Evolutionary conservation across 2,113 vertebrate species (phyloP).

Genomic region (Ranitomeya variabilis): DNA sequence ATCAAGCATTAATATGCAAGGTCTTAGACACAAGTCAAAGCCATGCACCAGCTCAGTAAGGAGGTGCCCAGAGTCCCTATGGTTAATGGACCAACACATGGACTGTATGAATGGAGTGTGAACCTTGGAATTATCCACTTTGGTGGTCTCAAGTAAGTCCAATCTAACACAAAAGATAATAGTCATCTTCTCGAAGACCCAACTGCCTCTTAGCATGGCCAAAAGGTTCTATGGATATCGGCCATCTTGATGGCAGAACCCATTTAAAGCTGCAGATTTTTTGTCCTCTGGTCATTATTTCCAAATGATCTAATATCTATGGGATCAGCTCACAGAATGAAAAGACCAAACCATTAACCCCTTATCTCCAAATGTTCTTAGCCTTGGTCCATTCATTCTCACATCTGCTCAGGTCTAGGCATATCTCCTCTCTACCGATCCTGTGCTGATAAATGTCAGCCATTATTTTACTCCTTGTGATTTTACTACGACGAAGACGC

Average conservation of each 20-base stretch:
- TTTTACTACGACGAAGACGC: neutral
- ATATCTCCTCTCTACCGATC: neutral
- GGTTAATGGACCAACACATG: too few relatives aligned
- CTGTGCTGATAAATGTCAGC: neutral
- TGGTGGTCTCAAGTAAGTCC: too few relatives aligned
- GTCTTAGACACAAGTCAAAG: too few relatives aligned
- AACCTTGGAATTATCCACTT: too few relatives aligned
- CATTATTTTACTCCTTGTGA: conserved; percentile 1
- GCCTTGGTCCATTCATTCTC: neutral
- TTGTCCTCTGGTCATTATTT: neutral
- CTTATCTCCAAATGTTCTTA: neutral
- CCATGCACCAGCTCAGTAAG: too few relatives aligned
- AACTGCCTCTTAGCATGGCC: neutral
- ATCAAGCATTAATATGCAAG: too few relatives aligned
- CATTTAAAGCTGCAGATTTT: neutral
- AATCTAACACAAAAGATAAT: too few relatives aligned
- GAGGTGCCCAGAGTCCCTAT: too few relatives aligned
- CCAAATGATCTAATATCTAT: neutral
- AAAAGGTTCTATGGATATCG: neutral
- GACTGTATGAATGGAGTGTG: too few relatives aligned
- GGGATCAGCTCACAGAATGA: neutral
- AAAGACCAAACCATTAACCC: neutral
- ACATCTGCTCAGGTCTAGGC: neutral
- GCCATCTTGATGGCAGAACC: neutral
- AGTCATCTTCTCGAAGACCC: too few relatives aligned